Conservation (phyloP, 2,797 vertebrate genomes). For the Choloepus didactylus region DNA sequence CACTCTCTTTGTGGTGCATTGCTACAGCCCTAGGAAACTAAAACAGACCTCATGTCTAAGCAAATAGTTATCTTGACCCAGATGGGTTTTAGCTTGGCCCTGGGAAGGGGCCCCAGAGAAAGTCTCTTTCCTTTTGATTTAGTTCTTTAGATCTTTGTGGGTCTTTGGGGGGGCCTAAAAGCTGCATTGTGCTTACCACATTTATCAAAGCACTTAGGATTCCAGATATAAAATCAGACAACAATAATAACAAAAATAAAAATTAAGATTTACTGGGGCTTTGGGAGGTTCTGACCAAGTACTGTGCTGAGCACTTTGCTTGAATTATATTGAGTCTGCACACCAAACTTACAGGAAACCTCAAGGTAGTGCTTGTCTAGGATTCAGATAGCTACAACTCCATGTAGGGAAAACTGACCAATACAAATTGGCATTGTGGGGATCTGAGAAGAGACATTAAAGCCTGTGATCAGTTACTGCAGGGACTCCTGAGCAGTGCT, state of each 20-base stretch:
- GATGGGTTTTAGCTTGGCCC: constrained; percentile 15
- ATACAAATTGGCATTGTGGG: constrained; percentile 24
- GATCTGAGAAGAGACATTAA: constrained; percentile 24
- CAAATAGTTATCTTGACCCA: neutral
- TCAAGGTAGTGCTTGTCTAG: neutral
- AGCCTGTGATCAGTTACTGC: constrained; percentile 41
- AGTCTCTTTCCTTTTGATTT: neutral
- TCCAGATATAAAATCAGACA: constrained; percentile 22
- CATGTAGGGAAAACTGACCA: neutral
- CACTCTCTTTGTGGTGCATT: too few relatives aligned
- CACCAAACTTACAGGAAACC: neutral
- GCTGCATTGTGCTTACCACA: neutral
- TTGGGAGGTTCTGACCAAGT: constrained; percentile 42
- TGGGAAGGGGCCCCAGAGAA: neutral
- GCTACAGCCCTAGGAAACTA: too few relatives aligned
- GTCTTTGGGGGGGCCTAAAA: neutral
- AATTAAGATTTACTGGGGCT: neutral
- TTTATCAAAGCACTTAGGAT: constrained; percentile 19
- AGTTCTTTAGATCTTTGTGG: neutral
- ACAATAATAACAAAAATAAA: neutral
- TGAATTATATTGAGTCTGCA: neutral
- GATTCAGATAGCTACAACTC: constrained; percentile 8
- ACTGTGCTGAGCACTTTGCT: neutral
- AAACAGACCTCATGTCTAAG: neutral
- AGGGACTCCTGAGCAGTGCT: neutral